phyloP scores from a whole-genome alignment of 2,888 invertebrate genomes.

The Parnassius glacialis region DNA sequence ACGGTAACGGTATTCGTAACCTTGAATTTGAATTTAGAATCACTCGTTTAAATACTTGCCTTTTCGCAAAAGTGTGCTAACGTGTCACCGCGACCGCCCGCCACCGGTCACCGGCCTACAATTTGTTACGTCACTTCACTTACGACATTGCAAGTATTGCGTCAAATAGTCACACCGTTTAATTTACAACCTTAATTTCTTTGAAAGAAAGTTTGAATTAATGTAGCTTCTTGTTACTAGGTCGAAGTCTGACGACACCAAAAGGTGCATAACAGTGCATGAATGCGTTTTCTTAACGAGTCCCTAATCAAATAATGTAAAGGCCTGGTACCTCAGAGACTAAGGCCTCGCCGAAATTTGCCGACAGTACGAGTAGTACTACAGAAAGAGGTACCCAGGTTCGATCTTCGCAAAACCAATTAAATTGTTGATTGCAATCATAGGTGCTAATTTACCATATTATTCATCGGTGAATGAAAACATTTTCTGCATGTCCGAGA shows the following conservation, averaged over 20 bases:
- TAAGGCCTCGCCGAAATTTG: too few relatives aligned
- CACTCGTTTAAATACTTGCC: slow-evolving; percentile 31
- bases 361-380: too few relatives aligned
- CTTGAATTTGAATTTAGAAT: too few relatives aligned
- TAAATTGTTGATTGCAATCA: too few relatives aligned
- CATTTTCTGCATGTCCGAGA: too few relatives aligned
- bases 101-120: slow-evolving; percentile 41
- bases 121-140: slow-evolving; percentile 51
- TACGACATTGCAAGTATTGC: slow-evolving; percentile 44
- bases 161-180: slow-evolving; percentile 8
- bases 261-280: slow-evolving; percentile 39
- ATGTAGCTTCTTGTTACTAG: slow-evolving; percentile 32
- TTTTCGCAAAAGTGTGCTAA: slow-evolving; percentile 49
- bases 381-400: too few relatives aligned
- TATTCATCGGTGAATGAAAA: too few relatives aligned
- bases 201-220: slow-evolving; percentile 22
- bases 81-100: slow-evolving; percentile 40
- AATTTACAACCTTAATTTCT: slow-evolving; percentile 30
- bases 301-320: slow-evolving; percentile 14
- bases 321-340: neutral
- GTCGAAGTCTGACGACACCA: slow-evolving; percentile 40
- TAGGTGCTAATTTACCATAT: too few relatives aligned
- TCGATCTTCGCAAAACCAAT: too few relatives aligned
- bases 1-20: too few relatives aligned
- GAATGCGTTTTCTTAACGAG: slow-evolving; percentile 10